Conservation (phyloP, 30 jellyfish, hydroid and myxozoan genomes). For the Sanderia malayensis region DNA sequence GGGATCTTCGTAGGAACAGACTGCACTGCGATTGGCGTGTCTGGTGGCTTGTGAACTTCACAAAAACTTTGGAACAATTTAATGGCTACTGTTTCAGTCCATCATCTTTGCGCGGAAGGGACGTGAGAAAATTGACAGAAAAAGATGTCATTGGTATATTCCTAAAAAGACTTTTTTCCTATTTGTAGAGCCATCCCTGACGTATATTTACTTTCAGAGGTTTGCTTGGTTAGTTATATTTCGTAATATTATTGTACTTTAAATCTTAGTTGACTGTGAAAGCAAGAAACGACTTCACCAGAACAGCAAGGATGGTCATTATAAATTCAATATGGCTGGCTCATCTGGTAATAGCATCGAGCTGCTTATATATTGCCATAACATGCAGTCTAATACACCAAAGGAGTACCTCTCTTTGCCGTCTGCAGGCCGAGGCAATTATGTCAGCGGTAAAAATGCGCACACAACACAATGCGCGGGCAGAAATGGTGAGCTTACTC, state of each 20-base stretch:
- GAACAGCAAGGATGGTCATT: constrained; percentile 86
- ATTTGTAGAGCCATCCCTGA: no score
- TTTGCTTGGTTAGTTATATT: neutral
- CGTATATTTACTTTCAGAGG: no score
- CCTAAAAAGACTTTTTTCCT: no score
- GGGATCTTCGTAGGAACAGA: constrained; percentile 84
- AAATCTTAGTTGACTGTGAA: constrained; percentile 79
- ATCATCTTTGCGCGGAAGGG: constrained; percentile 78
- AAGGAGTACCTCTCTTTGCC: constrained; percentile 81
- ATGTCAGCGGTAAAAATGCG: constrained; percentile 17
- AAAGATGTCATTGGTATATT: constrained; percentile 77
- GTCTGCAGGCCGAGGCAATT: constrained; percentile 65
- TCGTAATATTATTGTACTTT: neutral
- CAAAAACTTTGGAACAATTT: constrained; percentile 64
- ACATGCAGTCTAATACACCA: constrained; percentile 77
- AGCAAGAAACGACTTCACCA: constrained; percentile 68
- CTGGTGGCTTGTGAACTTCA: constrained; percentile 93
- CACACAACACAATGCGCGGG: constrained; percentile 2
- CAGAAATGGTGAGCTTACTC: constrained; percentile 34
- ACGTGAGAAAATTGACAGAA: constrained; percentile 46
- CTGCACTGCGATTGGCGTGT: constrained; percentile 94
- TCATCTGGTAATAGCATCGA: constrained; percentile 45
- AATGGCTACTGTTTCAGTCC: constrained; percentile 92
- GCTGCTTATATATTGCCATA: constrained; percentile 70
- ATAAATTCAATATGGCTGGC: constrained; percentile 70